Base-by-base conservation (phyloP, 2,888 invertebrate species). In the Cryptus armator region DNA sequence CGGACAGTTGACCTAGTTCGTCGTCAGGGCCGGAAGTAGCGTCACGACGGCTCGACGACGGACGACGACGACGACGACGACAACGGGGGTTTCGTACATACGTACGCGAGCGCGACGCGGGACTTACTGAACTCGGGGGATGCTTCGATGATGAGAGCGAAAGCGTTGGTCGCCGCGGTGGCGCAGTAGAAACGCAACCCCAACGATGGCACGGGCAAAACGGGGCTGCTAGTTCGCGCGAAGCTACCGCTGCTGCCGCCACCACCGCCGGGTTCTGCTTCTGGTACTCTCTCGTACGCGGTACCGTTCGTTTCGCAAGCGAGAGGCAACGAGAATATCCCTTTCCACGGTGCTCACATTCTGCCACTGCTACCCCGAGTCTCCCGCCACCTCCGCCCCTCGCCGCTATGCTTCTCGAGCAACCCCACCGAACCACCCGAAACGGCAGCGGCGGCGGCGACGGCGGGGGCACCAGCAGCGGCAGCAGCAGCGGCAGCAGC, bases 101-200 rank as follows among this genome's bases (percentile, higher is more conserved):
- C 87, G 86, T 83, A 83, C 89, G 88, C 89, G 87, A 86, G 86
- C 86, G 86, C 87, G 84, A 84, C 88, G 89, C 89, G 89, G 87
- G 86, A 88, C 86, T 87, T 83, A 89, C 89, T 89, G 89, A 88
- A 79, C 83, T 77, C 76, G 76, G 66, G 75, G 78, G 84, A 56
- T 44, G 81, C 71, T 56, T 66, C 67, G 48, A 46, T 24, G 64
- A 53, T 64, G 59, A 53, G 37, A 37, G 37, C 43, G 32, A 48
- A 37, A 75, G 68, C 59, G 71, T 51, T 19, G 62, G 68, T 67
- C 81, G 84, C 81, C 81, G 84, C 85, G 85, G 70, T 85, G 70
- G 85, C 85, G 85, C 85, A 85, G 85, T 82, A 79, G 85, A 44
- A 67, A 68, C 68, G 68, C 68, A 53, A 78, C 68, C 51, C 37